Base-by-base conservation (phyloP, 2,888 invertebrate genomes). In the Hedychridium roseum region DNA sequence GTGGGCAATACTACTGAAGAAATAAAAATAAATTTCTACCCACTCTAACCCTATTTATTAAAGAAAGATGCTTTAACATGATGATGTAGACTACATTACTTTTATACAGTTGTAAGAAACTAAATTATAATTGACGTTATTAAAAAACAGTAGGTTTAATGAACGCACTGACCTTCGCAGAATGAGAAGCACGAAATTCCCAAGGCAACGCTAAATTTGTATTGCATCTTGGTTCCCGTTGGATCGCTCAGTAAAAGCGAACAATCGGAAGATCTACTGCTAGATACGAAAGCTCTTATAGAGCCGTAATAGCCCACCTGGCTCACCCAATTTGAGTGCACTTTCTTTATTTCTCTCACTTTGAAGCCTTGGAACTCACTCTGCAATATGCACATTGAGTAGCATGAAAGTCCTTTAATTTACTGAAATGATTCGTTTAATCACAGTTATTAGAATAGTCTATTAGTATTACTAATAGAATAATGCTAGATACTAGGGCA, bases 261-360 rank as follows among this genome's bases (percentile, higher is more conserved):
- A 28, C 82, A 80, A 73, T 80, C 61, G 1, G 70, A 68, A 45
- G 85, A 85, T 46, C 85, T 85, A 39, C 88, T 85, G 58, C 88
- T 88, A 0, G 90, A 90, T 9, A 91, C 83, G 35, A 90, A 82
- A 60, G 85, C 84, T 70, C 87, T 85, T 64, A 91, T 80, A 43
- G 84, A 83, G 26, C 82, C 80, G 65, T 88, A 88, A 79, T 84
- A 91, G 45, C 83, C 82, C 32, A 92, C 86, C 73, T 90, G 87
- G 4, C 85, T 83, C 43, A 92, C 85, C 83, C 89, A 86, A 68
- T 89, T 87, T 2, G 76, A 74, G 74, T 91, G 91, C 31, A 87
- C 78, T 35, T 82, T 80, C 6, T 71, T 73, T 63, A 85, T 81
- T 75, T 87, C 87, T 51, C 74, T 72, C n/a, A 86, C 78, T 48